Evolutionary conservation across 2,113 vertebrate genomes (phyloP).

Genomic region (Aptenodytes patagonicus): DNA sequence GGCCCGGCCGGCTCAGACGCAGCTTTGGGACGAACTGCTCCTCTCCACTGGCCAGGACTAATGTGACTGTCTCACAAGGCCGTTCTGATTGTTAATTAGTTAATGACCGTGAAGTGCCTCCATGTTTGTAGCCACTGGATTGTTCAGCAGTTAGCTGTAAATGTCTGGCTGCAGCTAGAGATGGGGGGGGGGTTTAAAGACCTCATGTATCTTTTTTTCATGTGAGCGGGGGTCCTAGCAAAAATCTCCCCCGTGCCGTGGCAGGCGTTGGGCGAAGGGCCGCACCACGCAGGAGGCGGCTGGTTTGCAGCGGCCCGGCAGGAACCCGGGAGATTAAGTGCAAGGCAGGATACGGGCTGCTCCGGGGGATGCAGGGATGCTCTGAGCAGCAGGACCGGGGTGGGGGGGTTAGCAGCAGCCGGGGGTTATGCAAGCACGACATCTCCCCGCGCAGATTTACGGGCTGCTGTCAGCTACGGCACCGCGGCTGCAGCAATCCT

Average conservation of each 20-base stretch:
- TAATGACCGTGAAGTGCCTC: conserved; percentile 31
- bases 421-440: background rate
- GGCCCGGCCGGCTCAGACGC: background rate
- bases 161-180: background rate
- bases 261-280: background rate
- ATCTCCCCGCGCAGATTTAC: background rate
- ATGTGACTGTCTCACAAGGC: background rate
- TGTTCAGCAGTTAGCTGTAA: background rate
- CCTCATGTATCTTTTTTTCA: background rate
- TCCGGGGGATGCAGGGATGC: background rate
- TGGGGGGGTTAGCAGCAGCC: background rate
- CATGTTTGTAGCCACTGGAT: background rate
- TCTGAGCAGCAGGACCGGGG: background rate
- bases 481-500: background rate
- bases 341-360: background rate
- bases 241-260: background rate
- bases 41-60: background rate
- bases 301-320: background rate
- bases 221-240: fast-evolving
- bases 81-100: conserved; percentile 20
- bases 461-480: background rate
- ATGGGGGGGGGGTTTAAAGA: background rate
- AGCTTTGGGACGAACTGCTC: background rate
- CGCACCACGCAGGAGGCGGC: fast-evolving
- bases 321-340: background rate